Evolutionary conservation across 2,113 vertebrate genomes (phyloP).

Genomic region (Coreoperca whiteheadi): DNA sequence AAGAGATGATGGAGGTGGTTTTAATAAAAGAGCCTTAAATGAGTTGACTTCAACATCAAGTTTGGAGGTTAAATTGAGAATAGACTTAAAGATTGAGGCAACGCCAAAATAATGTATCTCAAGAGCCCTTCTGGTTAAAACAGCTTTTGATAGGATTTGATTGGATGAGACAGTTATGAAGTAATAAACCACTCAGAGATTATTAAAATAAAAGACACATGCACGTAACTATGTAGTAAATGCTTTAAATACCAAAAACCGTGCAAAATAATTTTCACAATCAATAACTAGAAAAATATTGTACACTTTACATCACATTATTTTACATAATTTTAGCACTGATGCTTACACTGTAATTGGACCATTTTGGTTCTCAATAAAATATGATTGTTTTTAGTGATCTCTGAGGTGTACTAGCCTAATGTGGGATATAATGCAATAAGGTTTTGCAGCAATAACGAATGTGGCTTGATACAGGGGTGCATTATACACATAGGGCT

Average conservation of each 20-base stretch:
- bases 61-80: not conserved
- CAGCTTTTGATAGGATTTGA: not conserved
- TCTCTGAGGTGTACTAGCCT: conserved; percentile 20
- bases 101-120: too few relatives aligned
- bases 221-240: not conserved
- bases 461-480: not conserved
- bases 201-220: not conserved
- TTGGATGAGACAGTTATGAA: not conserved
- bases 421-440: conserved; percentile 24
- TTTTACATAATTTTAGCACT: too few relatives aligned
- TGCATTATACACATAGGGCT: not conserved
- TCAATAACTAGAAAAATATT: not conserved
- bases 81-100: too few relatives aligned
- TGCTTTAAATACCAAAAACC: not conserved
- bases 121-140: too few relatives aligned
- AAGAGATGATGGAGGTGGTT: not conserved
- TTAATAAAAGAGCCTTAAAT: not conserved
- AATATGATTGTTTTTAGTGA: conserved; percentile 3
- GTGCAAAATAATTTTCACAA: too few relatives aligned
- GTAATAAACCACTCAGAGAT: not conserved
- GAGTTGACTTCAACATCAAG: not conserved
- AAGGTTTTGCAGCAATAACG: conserved; percentile 6
- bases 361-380: conserved; percentile 3
- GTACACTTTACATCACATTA: not conserved
- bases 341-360: not conserved